phyloP scores from a whole-genome alignment of 2,888 invertebrate genomes.

The Platyscelio sp. region DNA sequence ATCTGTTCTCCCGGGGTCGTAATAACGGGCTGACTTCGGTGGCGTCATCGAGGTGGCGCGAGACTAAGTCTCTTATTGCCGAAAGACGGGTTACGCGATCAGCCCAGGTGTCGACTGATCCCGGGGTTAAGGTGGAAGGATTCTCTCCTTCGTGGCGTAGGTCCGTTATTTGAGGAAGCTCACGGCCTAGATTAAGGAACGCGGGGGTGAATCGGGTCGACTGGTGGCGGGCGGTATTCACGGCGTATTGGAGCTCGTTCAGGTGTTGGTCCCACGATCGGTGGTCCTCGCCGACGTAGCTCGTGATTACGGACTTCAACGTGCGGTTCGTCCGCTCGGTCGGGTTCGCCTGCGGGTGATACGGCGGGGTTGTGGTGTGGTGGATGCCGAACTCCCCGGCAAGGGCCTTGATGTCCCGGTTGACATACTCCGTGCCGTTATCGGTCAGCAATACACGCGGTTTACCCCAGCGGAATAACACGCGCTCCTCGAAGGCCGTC shows the following conservation, averaged over 20 bases:
- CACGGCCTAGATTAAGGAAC: too few species aligned
- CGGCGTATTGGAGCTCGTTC: background rate
- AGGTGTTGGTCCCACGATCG: background rate
- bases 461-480: background rate
- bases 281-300: background rate
- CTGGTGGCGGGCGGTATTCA: background rate
- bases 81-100: too few species aligned
- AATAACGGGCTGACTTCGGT: too few species aligned
- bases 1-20: too few species aligned
- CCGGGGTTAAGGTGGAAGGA: too few species aligned
- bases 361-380: background rate
- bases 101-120: too few species aligned
- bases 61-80: too few species aligned
- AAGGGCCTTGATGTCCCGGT: background rate
- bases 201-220: too few species aligned
- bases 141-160: too few species aligned
- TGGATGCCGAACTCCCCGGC: background rate
- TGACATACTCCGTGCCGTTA: slow-evolving; percentile 6
- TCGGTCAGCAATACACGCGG: slow-evolving; percentile 3
- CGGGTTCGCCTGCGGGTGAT: background rate
- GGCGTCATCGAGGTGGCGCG: too few species aligned
- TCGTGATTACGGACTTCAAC: background rate
- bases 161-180: too few species aligned
- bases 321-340: background rate
- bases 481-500: background rate